Evolutionary conservation across 2,797 vertebrate species (phyloP).

Genomic region (Parauchenoglanis ngamensis): DNA sequence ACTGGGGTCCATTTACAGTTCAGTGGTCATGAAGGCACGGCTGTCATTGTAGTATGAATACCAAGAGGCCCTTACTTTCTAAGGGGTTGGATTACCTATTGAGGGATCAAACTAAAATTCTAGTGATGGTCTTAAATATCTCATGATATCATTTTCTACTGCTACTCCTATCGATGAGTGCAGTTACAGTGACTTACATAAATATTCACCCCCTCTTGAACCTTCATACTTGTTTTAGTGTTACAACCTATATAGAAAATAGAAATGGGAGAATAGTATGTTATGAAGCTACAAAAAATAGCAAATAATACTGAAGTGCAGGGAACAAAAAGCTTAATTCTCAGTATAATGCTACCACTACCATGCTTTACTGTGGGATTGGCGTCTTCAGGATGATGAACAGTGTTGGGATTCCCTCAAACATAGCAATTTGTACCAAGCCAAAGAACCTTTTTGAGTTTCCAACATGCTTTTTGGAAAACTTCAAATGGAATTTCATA

Average conservation of each 20-base stretch:
- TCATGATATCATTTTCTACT: constrained; percentile 7
- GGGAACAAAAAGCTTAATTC: not conserved
- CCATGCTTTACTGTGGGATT: not conserved
- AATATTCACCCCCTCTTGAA: not conserved
- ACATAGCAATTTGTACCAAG: not conserved
- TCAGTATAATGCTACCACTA: not conserved
- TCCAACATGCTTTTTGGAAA: not conserved
- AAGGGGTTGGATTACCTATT: constrained; percentile 1
- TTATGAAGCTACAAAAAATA: not conserved
- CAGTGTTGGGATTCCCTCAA: not conserved
- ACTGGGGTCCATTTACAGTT: constrained; percentile 8
- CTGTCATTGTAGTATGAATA: constrained; percentile 7
- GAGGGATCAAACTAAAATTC: not conserved
- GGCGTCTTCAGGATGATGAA: not conserved
- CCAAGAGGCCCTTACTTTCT: not conserved
- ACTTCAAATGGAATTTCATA: not conserved
- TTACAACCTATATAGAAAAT: not conserved
- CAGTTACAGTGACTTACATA: not conserved
- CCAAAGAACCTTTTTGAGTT: not conserved
- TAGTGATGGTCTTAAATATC: not conserved
- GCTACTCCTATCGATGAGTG: not conserved
- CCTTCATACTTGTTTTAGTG: not conserved
- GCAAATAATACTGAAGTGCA: not conserved
- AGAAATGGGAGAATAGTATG: not conserved
- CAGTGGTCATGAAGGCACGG: not conserved